These are phyloP conservation scores for Psilopsiagon aymara DNA, from an alignment of 2,113 vertebrate genomes.

Conservation along the genomic window DNA sequence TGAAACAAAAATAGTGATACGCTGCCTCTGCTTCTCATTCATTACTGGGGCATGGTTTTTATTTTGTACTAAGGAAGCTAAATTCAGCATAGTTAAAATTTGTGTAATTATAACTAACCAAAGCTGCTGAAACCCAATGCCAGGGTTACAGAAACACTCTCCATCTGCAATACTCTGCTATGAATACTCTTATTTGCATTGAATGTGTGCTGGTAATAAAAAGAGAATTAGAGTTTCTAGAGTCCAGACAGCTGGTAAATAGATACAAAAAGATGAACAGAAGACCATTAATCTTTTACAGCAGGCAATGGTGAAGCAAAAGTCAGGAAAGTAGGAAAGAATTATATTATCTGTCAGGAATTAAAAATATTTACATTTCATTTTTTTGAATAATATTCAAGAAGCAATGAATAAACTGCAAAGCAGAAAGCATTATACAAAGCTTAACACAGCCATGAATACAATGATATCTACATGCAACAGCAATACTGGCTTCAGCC, in stretches of 20 bases:
- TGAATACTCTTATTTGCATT: not conserved
- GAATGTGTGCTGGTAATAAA: not conserved
- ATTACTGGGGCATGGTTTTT: not conserved
- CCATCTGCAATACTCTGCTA: not conserved
- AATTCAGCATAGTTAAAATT: not conserved
- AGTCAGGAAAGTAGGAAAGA: not conserved
- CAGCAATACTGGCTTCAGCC: not conserved
- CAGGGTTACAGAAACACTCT: not conserved
- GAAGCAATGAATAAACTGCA: not conserved
- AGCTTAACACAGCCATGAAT: rapidly evolving
- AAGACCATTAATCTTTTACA: not conserved
- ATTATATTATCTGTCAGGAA: not conserved
- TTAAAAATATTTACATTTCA: not conserved
- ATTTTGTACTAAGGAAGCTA: not conserved
- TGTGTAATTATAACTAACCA: not conserved
- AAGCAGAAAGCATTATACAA: not conserved
- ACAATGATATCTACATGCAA: not conserved
- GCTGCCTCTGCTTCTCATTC: not conserved
- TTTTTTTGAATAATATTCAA: not conserved
- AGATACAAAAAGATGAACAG: not conserved
- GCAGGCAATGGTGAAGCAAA: not conserved
- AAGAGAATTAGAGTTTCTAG: not conserved
- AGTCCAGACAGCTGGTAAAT: not conserved
- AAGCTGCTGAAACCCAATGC: not conserved
- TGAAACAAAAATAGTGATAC: not conserved